Evolutionary conservation across 2,888 invertebrate genomes (phyloP), one percentile per base, ranked within the genome.

Genomic region (Tachina grossa): DNA sequence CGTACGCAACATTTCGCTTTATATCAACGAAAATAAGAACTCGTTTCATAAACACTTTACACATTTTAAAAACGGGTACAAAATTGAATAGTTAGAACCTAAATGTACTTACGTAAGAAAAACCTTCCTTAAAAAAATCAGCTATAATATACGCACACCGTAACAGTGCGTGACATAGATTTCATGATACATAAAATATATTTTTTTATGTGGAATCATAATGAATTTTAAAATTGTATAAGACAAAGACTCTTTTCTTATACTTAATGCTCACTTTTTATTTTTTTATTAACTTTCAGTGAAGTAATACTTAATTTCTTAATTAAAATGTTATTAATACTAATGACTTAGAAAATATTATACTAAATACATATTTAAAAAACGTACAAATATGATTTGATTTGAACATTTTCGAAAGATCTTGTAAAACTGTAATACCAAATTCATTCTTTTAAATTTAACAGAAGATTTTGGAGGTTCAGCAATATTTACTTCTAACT

Each of bases 271-370:
- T 9, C 1, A 10, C n/a, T 41, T 41, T 55, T 49, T 14, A 49
- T 49, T n/a, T 22, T n/a, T 65, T 77, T 72, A 66, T 72, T 71
- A 19, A 65, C 49, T 39, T 55, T 5, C 14, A 39, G n/a, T 68
- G 11, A 61, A 49, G 22, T 41, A 71, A 47, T 66, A 65, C 31
- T 65, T 72, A 61, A 65, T 65, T 47, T 13, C 61, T 71, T 72
- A 2, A 55, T 72, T 65, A 79, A 74, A 80, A 69, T 45, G 14
- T 63, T 77, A 41, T 72, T 75, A 79, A 65, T 75, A 63, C 77
- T 85, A 84, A 76, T 82, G 85, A 82, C 81, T 78, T 85, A 78
- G 72, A 77, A 68, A 74, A 69, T n/a, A 66, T 57, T 45, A 53
- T 80, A 69, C 31, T 74, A 72, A 68, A 75, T 63, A 51, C 8